Evolutionary conservation across 2,113 vertebrate genomes (phyloP).

Genomic region (Dissostichus mawsoni): DNA sequence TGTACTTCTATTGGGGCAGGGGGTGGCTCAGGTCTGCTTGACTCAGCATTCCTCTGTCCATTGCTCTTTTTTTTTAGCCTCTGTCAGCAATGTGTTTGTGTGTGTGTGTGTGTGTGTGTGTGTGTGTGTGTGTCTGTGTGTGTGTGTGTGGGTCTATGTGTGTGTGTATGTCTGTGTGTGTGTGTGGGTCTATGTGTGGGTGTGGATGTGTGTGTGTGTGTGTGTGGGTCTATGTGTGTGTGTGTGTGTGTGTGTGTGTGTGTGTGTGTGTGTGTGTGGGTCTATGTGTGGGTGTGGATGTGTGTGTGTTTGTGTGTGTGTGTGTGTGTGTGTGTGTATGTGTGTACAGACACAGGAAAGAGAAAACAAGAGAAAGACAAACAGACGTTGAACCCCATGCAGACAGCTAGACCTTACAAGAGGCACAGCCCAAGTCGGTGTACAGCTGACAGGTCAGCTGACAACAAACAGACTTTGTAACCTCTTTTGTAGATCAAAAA

Average conservation of each 20-base stretch:
- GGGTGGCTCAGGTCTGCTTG: constrained; percentile 70
- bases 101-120: constrained; percentile 29
- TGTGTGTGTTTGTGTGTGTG: constrained; percentile 23
- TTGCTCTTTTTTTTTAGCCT: constrained; percentile 70
- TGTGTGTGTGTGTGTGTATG: constrained; percentile 37
- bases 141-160: constrained; percentile 32
- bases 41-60: constrained; percentile 81
- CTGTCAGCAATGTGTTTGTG: constrained; percentile 73
- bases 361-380: constrained; percentile 55
- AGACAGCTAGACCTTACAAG: constrained; percentile 21
- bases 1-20: constrained; percentile 70
- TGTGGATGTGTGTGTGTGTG: constrained; percentile 16
- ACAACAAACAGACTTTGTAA: constrained; percentile 17
- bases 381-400: constrained; percentile 20
- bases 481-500: constrained; percentile 10
- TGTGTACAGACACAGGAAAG: constrained; percentile 41
- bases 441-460: constrained; percentile 21
- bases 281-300: no score
- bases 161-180: constrained; percentile 18
- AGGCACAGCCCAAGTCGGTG: not conserved
- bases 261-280: constrained; percentile 35
- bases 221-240: constrained; percentile 37
- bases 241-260: constrained; percentile 35
- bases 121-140: constrained; percentile 34
- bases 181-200: constrained; percentile 36